A percentile compares a stretch with the other conserved stretches of the same genome.
These are phyloP conservation scores for Pseudoips prasinana DNA, from an alignment of 2,888 invertebrate species.

Conservation along the genomic window DNA sequence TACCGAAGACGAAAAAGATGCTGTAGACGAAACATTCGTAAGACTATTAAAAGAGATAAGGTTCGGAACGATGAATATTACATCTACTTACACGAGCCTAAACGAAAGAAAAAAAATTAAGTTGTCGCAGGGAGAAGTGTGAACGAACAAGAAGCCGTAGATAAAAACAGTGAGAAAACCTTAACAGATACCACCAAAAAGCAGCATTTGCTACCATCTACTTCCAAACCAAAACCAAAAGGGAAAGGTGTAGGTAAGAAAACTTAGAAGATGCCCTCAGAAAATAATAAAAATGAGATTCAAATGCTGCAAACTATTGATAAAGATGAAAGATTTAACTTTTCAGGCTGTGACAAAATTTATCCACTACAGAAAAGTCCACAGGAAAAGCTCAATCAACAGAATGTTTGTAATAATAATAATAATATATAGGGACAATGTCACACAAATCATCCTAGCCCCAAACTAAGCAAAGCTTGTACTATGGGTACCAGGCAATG, in stretches of 20 bases:
- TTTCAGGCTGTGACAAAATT: conserved; percentile 1
- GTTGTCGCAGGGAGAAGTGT: conserved; percentile 9
- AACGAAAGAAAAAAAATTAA: conserved; percentile 14
- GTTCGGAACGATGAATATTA: conserved; percentile 11
- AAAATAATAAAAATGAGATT: conserved; percentile 1
- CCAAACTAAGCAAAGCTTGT: no score
- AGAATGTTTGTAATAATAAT: conserved; percentile 2
- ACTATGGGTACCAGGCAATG: no score
- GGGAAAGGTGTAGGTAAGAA: conserved; percentile 2
- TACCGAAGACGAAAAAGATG: conserved; percentile 5
- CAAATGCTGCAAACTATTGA: conserved; percentile 2
- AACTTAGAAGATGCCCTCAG: conserved; percentile 1
- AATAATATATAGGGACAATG: no score
- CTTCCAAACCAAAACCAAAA: conserved; percentile 1
- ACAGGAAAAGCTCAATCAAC: conserved; percentile 2
- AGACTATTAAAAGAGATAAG: conserved; percentile 13
- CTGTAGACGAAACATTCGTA: conserved; percentile 11
- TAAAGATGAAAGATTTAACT: conserved; percentile 2
- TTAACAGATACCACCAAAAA: conserved; percentile 1
- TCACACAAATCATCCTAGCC: no score
- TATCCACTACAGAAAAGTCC: conserved; percentile 2
- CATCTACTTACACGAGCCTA: conserved; percentile 7
- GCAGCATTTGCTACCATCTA: conserved; percentile 2
- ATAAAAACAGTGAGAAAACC: conserved; percentile 2
- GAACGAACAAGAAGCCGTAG: conserved; percentile 1